These are phyloP conservation scores for Poecilia picta DNA, from an alignment of 2,797 vertebrate species.

Conservation along the genomic window DNA sequence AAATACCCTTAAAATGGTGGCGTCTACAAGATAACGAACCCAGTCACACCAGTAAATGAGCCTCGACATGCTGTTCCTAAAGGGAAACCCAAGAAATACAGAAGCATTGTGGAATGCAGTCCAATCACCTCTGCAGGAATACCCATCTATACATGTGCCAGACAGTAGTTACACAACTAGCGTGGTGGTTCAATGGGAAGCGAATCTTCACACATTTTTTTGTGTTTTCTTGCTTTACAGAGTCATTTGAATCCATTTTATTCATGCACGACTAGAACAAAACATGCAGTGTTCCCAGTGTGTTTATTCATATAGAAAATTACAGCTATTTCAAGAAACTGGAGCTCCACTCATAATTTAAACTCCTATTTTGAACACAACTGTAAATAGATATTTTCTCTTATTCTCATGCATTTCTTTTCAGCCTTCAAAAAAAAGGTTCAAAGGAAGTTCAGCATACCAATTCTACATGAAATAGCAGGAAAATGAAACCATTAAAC, in stretches of 20 bases:
- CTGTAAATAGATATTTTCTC: background rate
- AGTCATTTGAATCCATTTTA: background rate
- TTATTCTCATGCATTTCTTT: slow-evolving; percentile 29
- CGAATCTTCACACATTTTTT: background rate
- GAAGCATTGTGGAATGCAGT: background rate
- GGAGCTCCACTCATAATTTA: background rate
- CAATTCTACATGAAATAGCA: slow-evolving; percentile 34
- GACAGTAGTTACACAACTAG: background rate
- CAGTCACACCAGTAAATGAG: background rate
- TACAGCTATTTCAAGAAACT: background rate
- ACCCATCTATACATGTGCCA: background rate
- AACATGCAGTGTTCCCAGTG: background rate
- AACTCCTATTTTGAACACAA: background rate
- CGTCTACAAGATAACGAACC: background rate
- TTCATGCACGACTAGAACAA: background rate
- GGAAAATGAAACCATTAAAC: slow-evolving; percentile 60
- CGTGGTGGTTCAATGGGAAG: background rate
- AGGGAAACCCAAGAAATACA: background rate
- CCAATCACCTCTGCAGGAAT: background rate
- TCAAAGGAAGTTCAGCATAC: slow-evolving; percentile 32
- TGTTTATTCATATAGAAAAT: background rate
- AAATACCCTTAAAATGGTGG: background rate
- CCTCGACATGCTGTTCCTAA: background rate
- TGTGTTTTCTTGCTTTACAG: background rate
- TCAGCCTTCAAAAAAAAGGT: slow-evolving; percentile 10